Base-by-base conservation (phyloP, 2,888 invertebrate species). In the Spialia ferax region DNA sequence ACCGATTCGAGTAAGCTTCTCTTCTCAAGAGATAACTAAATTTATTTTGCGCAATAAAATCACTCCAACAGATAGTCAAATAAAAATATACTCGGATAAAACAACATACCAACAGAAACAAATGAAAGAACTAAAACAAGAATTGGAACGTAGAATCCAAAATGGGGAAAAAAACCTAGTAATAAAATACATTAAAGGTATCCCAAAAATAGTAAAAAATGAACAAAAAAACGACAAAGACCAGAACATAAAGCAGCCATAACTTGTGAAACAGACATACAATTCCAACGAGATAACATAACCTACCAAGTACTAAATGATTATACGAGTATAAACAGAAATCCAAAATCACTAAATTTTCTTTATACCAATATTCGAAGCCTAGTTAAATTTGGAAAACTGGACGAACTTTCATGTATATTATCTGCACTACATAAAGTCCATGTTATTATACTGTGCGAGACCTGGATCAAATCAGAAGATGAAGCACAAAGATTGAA, bases 401-500 rank as follows among this genome's bases (percentile, higher is more conserved):
- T 68, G 6, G 61, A 62, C 8, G 62, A 68, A 56, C n/a, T 68
- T 1, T 23, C n/a, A 26, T 68, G 68, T 20, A 42, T 68, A 20
- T 4, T 59, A 7, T 15, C 35, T 42, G 26, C 62, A 52, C n/a
- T 59, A 10, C 22, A n/a, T 52, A 8, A 45, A 1, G 20, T 57
- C 2, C 68, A 68, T n/a, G 29, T 68, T 10, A 38, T 68, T 26
- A 8, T 63, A 2, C 1, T 68, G 1, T 48, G 59, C 0, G 68
- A 68, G 59, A 68, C 68, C 0, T 68, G 68, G 68, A 57, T 68
- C 6, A 68, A 68, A 42, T 11, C 29, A 20, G 57, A 68, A 6
- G n/a, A 18, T n/a, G 48, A 60, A 26, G 50, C 42, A n/a, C n/a
- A 52, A 8, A 50, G 38, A n/a, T 2, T 26, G 13, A 50, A 32